These are phyloP conservation scores for Epinephelus lanceolatus DNA, from an alignment of 2,113 vertebrate genomes.

Conservation along the genomic window DNA sequence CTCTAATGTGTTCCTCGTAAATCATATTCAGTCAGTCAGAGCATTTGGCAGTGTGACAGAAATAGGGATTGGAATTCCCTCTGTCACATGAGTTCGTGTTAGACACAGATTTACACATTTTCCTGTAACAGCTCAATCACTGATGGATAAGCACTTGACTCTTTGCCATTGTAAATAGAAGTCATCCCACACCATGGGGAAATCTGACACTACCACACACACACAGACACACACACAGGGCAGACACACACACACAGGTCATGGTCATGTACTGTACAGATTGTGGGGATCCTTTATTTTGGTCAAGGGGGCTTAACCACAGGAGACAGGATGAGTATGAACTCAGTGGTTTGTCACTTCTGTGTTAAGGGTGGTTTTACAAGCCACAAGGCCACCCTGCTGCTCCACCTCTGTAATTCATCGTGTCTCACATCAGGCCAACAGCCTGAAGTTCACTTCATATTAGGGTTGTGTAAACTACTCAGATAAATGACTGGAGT, in stretches of 20 bases:
- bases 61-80: slow-evolving; percentile 6
- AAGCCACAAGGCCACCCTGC: background rate
- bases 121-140: slow-evolving; percentile 21
- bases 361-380: background rate
- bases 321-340: background rate
- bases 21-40: background rate
- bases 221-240: background rate
- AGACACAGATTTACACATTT: slow-evolving; percentile 25
- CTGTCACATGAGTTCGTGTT: background rate
- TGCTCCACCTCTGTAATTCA: background rate
- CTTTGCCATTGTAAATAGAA: background rate
- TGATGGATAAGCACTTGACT: background rate
- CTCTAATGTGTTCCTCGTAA: background rate
- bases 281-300: background rate
- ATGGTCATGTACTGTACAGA: background rate
- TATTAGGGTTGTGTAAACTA: slow-evolving; percentile 2
- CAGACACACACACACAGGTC: background rate
- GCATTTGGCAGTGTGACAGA: slow-evolving; percentile 1
- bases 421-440: background rate
- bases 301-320: background rate
- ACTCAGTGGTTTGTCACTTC: background rate
- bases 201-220: background rate
- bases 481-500: slow-evolving; percentile 1
- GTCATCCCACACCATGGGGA: background rate
- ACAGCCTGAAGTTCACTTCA: slow-evolving; percentile 24